Percentiles rank a stretch among this genome's conserved stretches.
Evolutionary conservation across 2,113 vertebrate species (phyloP).

Genomic region (Caloenas nicobarica): DNA sequence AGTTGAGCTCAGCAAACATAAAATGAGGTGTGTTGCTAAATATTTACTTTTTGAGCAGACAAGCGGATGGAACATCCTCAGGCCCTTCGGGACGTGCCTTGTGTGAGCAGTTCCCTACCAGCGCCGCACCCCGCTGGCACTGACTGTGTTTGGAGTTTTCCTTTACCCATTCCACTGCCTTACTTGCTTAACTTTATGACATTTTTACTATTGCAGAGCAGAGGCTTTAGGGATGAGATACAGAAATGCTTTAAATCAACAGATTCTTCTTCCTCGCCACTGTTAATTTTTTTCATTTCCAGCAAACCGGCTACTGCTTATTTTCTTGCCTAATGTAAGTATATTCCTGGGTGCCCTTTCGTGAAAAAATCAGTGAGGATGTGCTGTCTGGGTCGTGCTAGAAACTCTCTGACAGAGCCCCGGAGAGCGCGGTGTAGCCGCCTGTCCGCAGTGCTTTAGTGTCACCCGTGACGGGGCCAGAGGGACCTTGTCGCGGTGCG

Average conservation of each 20-base stretch:
- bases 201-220: not conserved
- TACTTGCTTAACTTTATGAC: accelerated
- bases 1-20: not conserved
- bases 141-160: accelerated
- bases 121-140: accelerated
- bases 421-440: not conserved
- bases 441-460: accelerated
- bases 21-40: not conserved
- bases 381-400: not conserved
- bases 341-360: not conserved
- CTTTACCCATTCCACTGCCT: accelerated
- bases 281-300: not conserved
- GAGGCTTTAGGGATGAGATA: not conserved
- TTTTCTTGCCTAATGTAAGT: not conserved
- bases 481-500: not conserved
- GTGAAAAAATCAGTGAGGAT: not conserved
- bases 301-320: not conserved
- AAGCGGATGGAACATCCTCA: not conserved
- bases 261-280: not conserved
- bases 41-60: not conserved
- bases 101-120: not conserved
- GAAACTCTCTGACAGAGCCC: not conserved
- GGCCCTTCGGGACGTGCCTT: too few relatives aligned
- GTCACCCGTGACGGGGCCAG: not conserved
- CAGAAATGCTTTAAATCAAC: not conserved